Base-by-base conservation (phyloP, 2,888 invertebrate genomes). In the Drosophila kanekoi region DNA sequence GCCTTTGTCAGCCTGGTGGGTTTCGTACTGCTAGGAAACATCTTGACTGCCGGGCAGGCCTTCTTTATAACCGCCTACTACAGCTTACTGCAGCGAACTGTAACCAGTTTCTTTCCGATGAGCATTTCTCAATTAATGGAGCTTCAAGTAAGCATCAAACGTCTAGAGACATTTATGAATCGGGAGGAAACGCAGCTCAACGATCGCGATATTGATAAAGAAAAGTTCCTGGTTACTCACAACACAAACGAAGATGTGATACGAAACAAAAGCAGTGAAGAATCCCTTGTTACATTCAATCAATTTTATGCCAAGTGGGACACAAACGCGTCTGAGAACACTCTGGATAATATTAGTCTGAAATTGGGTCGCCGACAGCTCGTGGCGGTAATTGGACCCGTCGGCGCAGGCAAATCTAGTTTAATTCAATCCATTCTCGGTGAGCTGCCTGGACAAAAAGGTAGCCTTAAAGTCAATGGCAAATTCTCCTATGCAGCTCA, bases 61-160 rank as follows among this genome's bases (percentile, higher is more conserved):
- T 98, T 97, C 92, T 96, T 98, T 63, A 94, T 97, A 52, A 95
- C 97, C n/a, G 96, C 97, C n/a, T 96, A 97, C 90, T 98, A 97
- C 93, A 97, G 96, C 86, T 96, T 97, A 60, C 93, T 98, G 59
- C 94, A 97, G 40, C 95, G 96, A 83, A 95, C 96, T 5, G 96
- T 98, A 95, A 97, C 96, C 0, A 95, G 97, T 14, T 96, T 96
- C 92, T 96, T 98, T 83, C 98, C 98, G 0, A 90, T 92, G 91
- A 96, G 95, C 48, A 94, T 96, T 56, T 93, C 94, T 16, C 94
- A 94, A 86, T 83, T 94, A 0, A 93, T 94, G 0, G 95, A 95
- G 88, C 93, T 93, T 0, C 79, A 93, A 38, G 94, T 95, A 4
- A 95, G 95, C 0, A 91, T 95, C 14, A 89, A 90, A 47, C 89